Percentiles rank a stretch among this genome's conserved stretches.
These are phyloP conservation scores for Dicrurus megarhynchus DNA, from an alignment of 2,113 vertebrate genomes.

Conservation along the genomic window DNA sequence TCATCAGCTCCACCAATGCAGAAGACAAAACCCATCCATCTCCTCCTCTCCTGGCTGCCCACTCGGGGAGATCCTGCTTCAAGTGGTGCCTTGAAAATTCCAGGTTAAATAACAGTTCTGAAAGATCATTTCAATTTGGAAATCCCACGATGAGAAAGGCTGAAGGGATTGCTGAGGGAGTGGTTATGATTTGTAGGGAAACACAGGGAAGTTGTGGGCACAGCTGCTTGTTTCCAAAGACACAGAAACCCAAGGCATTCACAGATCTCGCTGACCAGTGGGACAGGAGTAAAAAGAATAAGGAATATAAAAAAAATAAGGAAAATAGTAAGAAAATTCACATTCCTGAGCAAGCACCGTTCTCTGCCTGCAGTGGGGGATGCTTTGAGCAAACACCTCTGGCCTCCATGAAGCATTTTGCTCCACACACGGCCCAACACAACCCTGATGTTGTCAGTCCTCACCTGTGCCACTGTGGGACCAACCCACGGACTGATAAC, in stretches of 20 bases:
- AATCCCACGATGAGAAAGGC: not conserved
- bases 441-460: accelerated
- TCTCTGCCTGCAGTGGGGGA: not conserved
- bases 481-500: not conserved
- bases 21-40: not conserved
- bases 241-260: not conserved
- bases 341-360: not conserved
- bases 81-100: not conserved
- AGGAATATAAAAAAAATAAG: not conserved
- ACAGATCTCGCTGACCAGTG: accelerated
- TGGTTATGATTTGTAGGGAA: not conserved
- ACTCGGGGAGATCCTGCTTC: not conserved
- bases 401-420: not conserved
- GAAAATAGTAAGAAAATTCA: not conserved
- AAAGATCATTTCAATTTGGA: not conserved
- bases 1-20: not conserved
- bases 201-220: not conserved
- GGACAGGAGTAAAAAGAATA: not conserved
- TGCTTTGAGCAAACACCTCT: not conserved
- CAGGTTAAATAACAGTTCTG: not conserved
- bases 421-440: not conserved
- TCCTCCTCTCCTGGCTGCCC: not conserved
- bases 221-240: not conserved
- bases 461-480: not conserved
- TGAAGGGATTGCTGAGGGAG: not conserved